Conservation (phyloP, 2,113 vertebrate species). For the Cephalopterus ornatus region DNA sequence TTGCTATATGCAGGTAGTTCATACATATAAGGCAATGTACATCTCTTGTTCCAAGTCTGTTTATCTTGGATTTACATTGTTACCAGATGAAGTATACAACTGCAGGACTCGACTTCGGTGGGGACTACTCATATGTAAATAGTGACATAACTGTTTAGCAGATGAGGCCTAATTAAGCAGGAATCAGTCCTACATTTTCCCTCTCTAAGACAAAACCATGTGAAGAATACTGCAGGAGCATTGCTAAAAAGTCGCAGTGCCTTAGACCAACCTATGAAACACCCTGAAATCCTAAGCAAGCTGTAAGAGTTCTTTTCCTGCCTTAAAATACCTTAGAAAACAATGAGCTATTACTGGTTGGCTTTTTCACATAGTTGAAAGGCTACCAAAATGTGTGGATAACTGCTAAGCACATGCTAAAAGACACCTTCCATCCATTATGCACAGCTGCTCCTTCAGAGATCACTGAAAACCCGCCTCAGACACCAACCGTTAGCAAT, state of each 20-base stretch:
- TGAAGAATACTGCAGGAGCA: not conserved
- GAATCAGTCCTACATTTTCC: not conserved
- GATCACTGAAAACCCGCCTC: not conserved
- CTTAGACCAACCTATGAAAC: not conserved
- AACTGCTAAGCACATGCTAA: not conserved
- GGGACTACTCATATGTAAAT: slow-evolving; percentile 43
- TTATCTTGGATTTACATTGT: slow-evolving; percentile 64
- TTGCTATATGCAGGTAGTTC: slow-evolving; percentile 40
- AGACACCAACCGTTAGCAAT: not conserved
- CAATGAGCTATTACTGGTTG: not conserved
- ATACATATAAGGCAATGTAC: slow-evolving; percentile 66
- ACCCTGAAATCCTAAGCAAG: not conserved
- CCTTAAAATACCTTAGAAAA: slow-evolving; percentile 15
- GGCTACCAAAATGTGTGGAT: not conserved
- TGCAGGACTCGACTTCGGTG: slow-evolving; percentile 22
- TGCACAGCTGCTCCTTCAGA: not conserved
- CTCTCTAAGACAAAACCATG: not conserved
- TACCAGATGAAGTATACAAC: slow-evolving; percentile 58
- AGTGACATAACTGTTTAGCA: slow-evolving; percentile 65
- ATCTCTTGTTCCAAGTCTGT: slow-evolving; percentile 54
- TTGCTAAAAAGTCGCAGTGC: not conserved
- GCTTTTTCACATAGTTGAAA: not conserved
- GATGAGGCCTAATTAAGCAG: slow-evolving; percentile 26
- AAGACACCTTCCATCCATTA: not conserved
- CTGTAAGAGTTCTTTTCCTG: not conserved